phyloP scores from a whole-genome alignment of 2,797 vertebrate species.

The Balearica regulorum region DNA sequence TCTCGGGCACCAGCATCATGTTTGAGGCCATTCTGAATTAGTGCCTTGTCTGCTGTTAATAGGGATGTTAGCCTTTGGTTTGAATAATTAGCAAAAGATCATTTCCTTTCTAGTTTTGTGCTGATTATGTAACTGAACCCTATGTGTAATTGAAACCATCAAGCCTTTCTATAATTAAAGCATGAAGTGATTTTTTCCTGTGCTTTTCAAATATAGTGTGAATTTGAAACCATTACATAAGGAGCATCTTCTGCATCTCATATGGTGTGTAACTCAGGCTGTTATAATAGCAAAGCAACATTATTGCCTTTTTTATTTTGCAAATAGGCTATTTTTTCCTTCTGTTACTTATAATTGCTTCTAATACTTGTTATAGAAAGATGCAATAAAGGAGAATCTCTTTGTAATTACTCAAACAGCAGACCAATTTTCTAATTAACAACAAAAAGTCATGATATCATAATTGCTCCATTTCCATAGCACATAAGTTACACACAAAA shows the following conservation, averaged over 20 bases:
- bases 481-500: constrained; percentile 13
- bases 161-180: background rate
- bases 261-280: background rate
- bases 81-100: background rate
- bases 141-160: background rate
- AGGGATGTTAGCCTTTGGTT: background rate
- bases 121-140: background rate
- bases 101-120: background rate
- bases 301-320: constrained; percentile 10
- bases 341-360: constrained; percentile 38
- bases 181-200: background rate
- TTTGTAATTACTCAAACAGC: constrained; percentile 33
- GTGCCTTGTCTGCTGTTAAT: background rate
- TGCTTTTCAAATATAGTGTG: background rate
- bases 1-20: accelerated
- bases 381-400: constrained; percentile 9
- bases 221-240: background rate
- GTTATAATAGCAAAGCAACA: background rate
- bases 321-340: constrained; percentile 38
- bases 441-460: constrained; percentile 34
- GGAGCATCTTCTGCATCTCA: background rate
- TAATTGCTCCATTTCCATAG: constrained; percentile 45
- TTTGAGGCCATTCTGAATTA: background rate
- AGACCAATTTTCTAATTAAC: constrained; percentile 62
- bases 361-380: constrained; percentile 33